Evolutionary conservation across 2,888 invertebrate genomes (phyloP), one percentile per base, ranked within the genome.

Genomic region (Hofmannophila pseudospretella): DNA sequence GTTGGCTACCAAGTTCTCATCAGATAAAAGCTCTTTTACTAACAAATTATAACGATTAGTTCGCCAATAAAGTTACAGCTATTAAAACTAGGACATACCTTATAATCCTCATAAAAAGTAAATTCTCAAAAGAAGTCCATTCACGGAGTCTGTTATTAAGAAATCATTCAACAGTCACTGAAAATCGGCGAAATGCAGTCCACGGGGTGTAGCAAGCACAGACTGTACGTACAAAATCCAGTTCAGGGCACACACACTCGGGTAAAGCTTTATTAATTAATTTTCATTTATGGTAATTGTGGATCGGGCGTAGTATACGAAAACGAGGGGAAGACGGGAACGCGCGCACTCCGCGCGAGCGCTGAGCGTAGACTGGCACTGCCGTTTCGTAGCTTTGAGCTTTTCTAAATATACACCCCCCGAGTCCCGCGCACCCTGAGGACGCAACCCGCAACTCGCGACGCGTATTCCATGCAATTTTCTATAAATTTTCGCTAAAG

Each of bases 401-500:
- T 70, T 75, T 79, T 77, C 84, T 85, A 84, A 84, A 82, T 82
- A 86, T 77, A 84, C 79, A 78, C 79, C 81, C 81, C 77, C 69
- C 73, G 64, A 60, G 43, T 71, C 67, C 69, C 81, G 79, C 82
- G 77, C 81, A 67, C 70, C 69, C 69, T 58, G 60, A 54, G 66
- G 63, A 70, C 79, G 75, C 77, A 76, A 74, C 16, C 16, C 16
- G 16, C 16, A 5, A 16, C 16, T 16, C 16, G 5, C 16, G 16
- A 16, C 79, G 76, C 72, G 69, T 76, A 68, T 70, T 63, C 67
- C 75, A 74, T 84, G 80, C 82, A 82, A 81, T 84, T 84, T 84
- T 84, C 84, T 79, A 84, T 84, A 82, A 81, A 85, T 80, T 82
- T 81, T 82, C 82, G 72, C 76, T 68, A 77, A 79, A 84, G 79